Evolutionary conservation across 2,888 invertebrate species (phyloP), one percentile per base, ranked within the genome.

Genomic region (Himalopsyche japonica): DNA sequence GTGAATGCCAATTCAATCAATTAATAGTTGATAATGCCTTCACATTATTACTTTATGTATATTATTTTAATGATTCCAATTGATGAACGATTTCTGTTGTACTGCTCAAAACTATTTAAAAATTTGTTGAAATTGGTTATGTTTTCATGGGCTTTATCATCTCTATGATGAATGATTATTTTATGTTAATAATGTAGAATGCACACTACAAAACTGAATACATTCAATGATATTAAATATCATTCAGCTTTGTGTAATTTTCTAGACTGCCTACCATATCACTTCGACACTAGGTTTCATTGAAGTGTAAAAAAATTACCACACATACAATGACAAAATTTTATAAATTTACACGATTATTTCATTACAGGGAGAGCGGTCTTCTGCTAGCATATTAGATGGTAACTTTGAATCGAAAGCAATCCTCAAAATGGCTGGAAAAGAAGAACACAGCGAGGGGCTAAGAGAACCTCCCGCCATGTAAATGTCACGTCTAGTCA

Each of bases 361-460:
- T 34, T 30, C 85, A 85, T 88, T 87, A 0, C 89, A 93, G 93
- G 93, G 92, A 64, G 92, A 92, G 84, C 90, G 91, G 1, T 91
- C 90, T 76, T 89, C 92, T 24, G 91, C 89, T 86, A 96, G 96
- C 85, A 91, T 96, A 0, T 89, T 97, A 86, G 97, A 97, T 89
- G 92, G 93, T 64, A 96, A 98, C 89, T 92, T 94, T 0, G 96
- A 97, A 88, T 95, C 96, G 20, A 96, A 96, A 89, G 96, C 97
- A 0, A 94, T 98, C 89, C 90, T 98, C 78, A 96, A 97, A 88
- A 92, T 98, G 91, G 94, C 97, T 1, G 98, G 98, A 1, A 94
- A 94, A 87, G 94, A 94, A 85, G 94, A 95, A 88, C 95, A 97
- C 90, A 98, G 98, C 89, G 98, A 98, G 76, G 98, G 97, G 0